Evolutionary conservation across 2,797 vertebrate species (phyloP).

Genomic region (Megaceryle alcyon): DNA sequence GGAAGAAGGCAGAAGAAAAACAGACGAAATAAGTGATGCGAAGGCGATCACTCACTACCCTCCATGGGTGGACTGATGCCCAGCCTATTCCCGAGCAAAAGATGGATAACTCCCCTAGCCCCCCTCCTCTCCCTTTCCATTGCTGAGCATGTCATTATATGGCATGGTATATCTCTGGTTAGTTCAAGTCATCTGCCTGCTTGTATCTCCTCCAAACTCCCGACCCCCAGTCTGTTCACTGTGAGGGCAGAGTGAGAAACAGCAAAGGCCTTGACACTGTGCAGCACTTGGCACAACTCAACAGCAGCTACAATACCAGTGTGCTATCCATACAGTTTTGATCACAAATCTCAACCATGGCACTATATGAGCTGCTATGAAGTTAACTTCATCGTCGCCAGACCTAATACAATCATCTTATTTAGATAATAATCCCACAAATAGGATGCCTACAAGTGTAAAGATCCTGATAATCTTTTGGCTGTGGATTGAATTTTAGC

Average conservation of each 20-base stretch:
- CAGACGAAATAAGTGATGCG: not conserved
- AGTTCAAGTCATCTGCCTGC: not conserved
- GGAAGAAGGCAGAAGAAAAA: not conserved
- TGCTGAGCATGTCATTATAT: not conserved
- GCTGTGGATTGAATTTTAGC: not conserved
- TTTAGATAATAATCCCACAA: not conserved
- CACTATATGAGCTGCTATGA: not conserved
- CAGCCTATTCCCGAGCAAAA: not conserved
- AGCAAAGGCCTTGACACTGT: not conserved
- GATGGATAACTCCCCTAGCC: not conserved
- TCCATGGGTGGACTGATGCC: not conserved
- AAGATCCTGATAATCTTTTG: not conserved
- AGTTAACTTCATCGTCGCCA: not conserved
- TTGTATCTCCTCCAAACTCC: not conserved
- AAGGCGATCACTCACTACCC: not conserved
- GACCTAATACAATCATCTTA: not conserved
- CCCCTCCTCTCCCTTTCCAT: not conserved
- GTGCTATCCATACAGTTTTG: not conserved
- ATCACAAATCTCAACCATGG: not conserved
- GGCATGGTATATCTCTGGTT: not conserved
- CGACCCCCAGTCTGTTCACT: fast-evolving
- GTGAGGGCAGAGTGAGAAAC: not conserved
- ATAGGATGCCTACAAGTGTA: not conserved
- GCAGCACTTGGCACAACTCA: not conserved
- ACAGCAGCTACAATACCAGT: not conserved